phyloP scores from a whole-genome alignment of 2,113 vertebrate genomes.

The Sigmodon hispidus region DNA sequence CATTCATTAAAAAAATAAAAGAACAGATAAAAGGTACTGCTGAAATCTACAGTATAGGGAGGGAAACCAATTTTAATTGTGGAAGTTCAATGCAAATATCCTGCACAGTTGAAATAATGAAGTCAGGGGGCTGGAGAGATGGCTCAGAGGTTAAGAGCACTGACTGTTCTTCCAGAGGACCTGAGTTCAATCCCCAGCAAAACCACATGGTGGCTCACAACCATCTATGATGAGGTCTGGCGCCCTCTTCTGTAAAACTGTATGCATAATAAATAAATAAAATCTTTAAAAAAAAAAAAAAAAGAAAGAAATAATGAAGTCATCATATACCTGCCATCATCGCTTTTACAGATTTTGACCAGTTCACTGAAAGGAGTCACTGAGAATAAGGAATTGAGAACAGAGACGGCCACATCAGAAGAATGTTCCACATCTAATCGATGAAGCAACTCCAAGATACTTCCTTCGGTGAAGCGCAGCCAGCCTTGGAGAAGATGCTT shows the following conservation, averaged over 20 bases:
- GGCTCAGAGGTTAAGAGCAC: no score
- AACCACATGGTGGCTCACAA: no score
- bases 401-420: conserved; percentile 88
- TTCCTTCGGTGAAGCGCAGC: conserved; percentile 89
- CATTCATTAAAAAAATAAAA: neutral
- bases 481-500: conserved; percentile 92
- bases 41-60: neutral
- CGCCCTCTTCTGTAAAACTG: no score
- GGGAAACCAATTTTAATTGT: neutral
- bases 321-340: conserved; percentile 89
- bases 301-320: conserved; percentile 45
- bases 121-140: no score
- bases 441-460: conserved; percentile 92
- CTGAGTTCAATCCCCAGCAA: no score
- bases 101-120: conserved; percentile 48
- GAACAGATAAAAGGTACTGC: neutral
- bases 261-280: no score
- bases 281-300: no score
- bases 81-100: neutral
- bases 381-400: conserved; percentile 89
- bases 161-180: no score
- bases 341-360: conserved; percentile 83
- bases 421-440: conserved; percentile 96
- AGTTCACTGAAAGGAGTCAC: conserved; percentile 85
- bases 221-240: no score